These are phyloP conservation scores for Petromus typicus DNA, from an alignment of 2,113 vertebrate species.

Conservation along the genomic window DNA sequence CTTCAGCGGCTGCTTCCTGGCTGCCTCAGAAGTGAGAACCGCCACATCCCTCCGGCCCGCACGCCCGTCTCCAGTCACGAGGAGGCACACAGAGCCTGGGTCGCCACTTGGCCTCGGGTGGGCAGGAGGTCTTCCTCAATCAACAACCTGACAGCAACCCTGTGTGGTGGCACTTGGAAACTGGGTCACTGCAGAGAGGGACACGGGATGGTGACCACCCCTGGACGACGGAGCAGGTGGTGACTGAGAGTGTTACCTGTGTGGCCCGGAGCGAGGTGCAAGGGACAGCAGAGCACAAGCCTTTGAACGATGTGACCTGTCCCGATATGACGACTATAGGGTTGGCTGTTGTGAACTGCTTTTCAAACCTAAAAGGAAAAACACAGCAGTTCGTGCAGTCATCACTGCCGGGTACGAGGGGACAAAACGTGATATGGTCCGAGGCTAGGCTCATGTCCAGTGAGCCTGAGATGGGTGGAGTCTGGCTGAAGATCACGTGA, in stretches of 20 bases:
- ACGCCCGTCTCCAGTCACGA: conserved; percentile 3
- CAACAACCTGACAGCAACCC: too few species aligned
- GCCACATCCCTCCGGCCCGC: neutral
- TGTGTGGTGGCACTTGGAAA: neutral
- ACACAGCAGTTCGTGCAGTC: neutral
- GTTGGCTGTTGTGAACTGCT: too few species aligned
- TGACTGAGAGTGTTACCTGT: neutral
- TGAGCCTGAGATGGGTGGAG: fast-evolving
- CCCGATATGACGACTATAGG: fast-evolving
- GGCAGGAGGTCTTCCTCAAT: neutral
- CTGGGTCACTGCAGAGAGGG: neutral
- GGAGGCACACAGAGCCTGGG: neutral
- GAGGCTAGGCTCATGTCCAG: fast-evolving
- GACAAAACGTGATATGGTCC: neutral
- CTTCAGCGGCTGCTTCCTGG: neutral
- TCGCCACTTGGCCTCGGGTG: neutral
- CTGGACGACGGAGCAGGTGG: neutral
- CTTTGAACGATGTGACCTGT: fast-evolving
- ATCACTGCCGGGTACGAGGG: fast-evolving
- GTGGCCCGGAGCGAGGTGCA: too few species aligned
- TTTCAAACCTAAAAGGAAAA: neutral
- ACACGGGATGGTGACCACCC: neutral
- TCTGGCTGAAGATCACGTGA: neutral
- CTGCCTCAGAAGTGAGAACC: neutral
- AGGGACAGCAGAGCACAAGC: neutral